These are phyloP conservation scores for Apamea epomidion DNA, from an alignment of 2,888 invertebrate genomes.

Conservation along the genomic window DNA sequence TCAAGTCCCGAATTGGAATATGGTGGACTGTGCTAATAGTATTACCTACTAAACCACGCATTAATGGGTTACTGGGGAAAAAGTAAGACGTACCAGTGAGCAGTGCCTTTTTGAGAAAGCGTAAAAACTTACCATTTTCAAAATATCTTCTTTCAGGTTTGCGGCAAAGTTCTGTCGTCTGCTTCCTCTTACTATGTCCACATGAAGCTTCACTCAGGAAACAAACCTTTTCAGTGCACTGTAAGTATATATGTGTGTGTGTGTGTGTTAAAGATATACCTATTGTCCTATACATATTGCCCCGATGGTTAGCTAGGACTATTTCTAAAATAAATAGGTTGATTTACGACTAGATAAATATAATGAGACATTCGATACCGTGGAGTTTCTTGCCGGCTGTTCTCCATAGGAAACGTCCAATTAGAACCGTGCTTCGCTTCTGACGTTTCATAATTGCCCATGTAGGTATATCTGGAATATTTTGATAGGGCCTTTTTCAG, in stretches of 20 bases:
- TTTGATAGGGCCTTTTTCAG: background rate
- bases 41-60: background rate
- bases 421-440: background rate
- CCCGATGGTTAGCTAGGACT: background rate
- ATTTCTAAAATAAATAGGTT: background rate
- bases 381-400: background rate
- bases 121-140: slow-evolving; percentile 23
- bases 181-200: slow-evolving; percentile 95
- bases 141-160: slow-evolving; percentile 86
- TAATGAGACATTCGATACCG: background rate
- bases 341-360: background rate
- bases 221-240: slow-evolving; percentile 95
- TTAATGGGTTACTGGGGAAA: background rate
- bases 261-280: background rate
- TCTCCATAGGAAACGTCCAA: background rate
- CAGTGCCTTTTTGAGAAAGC: background rate
- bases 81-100: background rate
- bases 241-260: slow-evolving; percentile 77
- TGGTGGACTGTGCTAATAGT: background rate
- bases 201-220: slow-evolving; percentile 95
- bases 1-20: slow-evolving; percentile 4
- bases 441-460: background rate
- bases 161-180: slow-evolving; percentile 94
- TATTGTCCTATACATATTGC: background rate
- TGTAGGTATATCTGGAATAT: background rate